Percentiles rank a stretch among this genome's conserved stretches.
These are phyloP conservation scores for Phylloscopus collybita DNA, from an alignment of 2,797 vertebrate genomes.

Conservation along the genomic window DNA sequence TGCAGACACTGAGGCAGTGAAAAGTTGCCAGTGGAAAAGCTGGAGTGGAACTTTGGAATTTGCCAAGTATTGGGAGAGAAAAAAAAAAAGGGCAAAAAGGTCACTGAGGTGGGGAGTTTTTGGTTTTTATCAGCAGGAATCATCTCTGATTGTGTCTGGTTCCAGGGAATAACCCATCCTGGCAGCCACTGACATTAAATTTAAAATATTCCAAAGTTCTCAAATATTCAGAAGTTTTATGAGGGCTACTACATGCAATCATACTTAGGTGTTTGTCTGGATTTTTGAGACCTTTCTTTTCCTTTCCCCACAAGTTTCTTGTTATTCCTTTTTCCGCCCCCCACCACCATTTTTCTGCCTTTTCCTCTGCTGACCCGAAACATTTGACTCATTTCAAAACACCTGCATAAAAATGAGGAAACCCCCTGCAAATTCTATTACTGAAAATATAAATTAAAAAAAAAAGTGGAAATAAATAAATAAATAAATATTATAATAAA, in stretches of 20 bases:
- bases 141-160: neutral
- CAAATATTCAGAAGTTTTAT: neutral
- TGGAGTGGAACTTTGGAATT: neutral
- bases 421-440: neutral
- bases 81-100: fast-evolving
- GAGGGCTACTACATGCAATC: neutral
- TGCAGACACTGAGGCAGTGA: neutral
- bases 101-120: fast-evolving
- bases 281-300: neutral
- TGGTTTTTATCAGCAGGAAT: neutral
- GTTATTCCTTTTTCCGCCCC: neutral
- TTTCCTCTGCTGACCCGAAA: neutral
- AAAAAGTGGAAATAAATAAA: neutral
- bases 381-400: neutral
- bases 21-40: neutral
- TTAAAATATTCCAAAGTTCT: neutral
- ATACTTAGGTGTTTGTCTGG: neutral
- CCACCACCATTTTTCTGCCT: neutral
- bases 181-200: no score
- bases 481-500: no score
- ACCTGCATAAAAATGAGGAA: neutral
- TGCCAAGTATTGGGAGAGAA: neutral
- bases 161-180: neutral
- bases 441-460: neutral
- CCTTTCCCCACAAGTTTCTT: neutral